Evolutionary conservation across 2,113 vertebrate species (phyloP), one percentile per base, ranked within the genome.

Genomic region (Vulpes lagopus): DNA sequence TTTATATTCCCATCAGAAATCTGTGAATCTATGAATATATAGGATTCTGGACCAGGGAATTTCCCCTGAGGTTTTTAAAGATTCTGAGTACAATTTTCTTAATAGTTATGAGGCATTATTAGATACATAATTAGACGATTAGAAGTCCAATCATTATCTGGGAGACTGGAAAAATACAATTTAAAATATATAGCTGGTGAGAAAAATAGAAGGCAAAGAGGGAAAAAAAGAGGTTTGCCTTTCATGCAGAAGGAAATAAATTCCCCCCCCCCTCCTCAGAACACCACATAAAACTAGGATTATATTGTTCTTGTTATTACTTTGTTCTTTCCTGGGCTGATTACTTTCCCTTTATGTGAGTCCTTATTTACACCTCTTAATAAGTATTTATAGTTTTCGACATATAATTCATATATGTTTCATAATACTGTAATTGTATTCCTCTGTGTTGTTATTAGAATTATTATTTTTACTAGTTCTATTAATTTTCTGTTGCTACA

Each of bases 341-440:
- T 25, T 30, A 1, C 2, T 80, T 78, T 16, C 51, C 65, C 38
- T 69, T 51, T 76, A 17, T 19, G 27, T 16, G 27, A 91, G 16
- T 30, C 59, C 60, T 27, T 57, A 22, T 74, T 64, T 73, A 30
- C 25, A 20, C 1, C 9, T 76, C 3, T 38, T 74, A 57, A 27
- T 57, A 81, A 87, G 12, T 83, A 92, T 65, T 35, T 78, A 9
- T 89, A 83, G 76, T 32, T 89, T 94, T 85, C 30, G 65, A 65
- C 35, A 49, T 55, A 35, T 8, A 92, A 60, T 73, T 92, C 49
- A 62, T 81, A 59, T 3, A 60, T 11, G 1, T 55, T 80, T 96
- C 12, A 51, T 79, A 49, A 59, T 85, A 60, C 4, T 53, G 5
- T 78, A 57, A 73, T 83, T 92, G 8, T 76, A 89, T 60, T 94